Evolutionary conservation across 2,797 vertebrate genomes (phyloP).

Genomic region (Tinamus major): DNA sequence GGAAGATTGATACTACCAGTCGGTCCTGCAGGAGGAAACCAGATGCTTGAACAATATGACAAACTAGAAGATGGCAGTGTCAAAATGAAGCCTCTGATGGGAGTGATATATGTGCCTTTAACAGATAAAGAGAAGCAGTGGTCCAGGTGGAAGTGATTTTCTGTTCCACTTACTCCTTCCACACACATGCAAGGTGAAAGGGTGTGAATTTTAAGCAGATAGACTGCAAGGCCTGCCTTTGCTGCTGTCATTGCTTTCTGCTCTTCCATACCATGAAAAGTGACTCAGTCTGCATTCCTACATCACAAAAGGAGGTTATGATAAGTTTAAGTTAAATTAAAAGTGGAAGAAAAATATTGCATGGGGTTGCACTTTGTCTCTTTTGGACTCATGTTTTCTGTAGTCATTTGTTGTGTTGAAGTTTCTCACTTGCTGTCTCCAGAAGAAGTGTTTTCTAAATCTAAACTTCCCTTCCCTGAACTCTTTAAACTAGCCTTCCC

Average conservation of each 20-base stretch:
- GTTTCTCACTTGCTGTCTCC: neutral
- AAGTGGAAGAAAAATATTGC: slow-evolving; percentile 72
- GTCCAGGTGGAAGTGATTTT: slow-evolving; percentile 99
- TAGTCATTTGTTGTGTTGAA: slow-evolving; percentile 20
- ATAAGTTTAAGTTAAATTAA: slow-evolving; percentile 73
- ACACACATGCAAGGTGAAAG: slow-evolving; percentile 95
- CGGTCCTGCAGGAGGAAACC: slow-evolving; percentile 96
- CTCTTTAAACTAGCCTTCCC: neutral
- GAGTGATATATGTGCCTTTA: slow-evolving; percentile 99
- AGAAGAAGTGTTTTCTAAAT: slow-evolving; percentile 12
- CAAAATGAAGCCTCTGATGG: slow-evolving; percentile 99
- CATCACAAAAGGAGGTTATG: slow-evolving; percentile 64
- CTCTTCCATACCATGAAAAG: slow-evolving; percentile 85
- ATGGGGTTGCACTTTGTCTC: slow-evolving; percentile 78
- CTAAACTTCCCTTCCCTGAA: neutral
- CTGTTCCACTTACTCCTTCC: slow-evolving; percentile 89
- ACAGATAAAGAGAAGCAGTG: slow-evolving; percentile 99
- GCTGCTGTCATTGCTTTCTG: slow-evolving; percentile 87
- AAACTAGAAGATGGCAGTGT: slow-evolving; percentile 98
- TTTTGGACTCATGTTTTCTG: slow-evolving; percentile 48
- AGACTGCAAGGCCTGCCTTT: slow-evolving; percentile 85
- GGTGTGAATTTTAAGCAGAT: slow-evolving; percentile 91
- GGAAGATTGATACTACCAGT: slow-evolving; percentile 97
- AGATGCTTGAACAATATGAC: slow-evolving; percentile 99
- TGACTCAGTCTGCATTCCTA: slow-evolving; percentile 75